Evolutionary conservation across 2,797 vertebrate genomes (phyloP).

Genomic region (Falco concolor): DNA sequence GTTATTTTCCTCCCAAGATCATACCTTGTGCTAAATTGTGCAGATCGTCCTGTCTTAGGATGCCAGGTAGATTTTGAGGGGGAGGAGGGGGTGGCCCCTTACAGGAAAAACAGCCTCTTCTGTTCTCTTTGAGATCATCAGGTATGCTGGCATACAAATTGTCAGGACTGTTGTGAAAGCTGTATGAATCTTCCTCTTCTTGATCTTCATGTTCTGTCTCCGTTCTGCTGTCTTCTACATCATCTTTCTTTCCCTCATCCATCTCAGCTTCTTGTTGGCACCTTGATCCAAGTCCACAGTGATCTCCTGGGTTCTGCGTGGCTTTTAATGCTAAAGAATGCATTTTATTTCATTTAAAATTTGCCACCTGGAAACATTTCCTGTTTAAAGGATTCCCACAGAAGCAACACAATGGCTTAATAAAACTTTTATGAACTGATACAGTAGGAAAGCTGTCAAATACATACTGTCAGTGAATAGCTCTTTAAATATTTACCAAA

Average conservation of each 20-base stretch:
- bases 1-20: neutral
- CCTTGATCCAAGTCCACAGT: neutral
- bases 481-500: conserved; percentile 68
- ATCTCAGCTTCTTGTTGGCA: neutral
- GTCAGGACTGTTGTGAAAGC: neutral
- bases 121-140: neutral
- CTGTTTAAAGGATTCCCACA: conserved; percentile 37
- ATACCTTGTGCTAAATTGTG: conserved; percentile 51
- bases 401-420: conserved; percentile 53
- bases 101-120: neutral
- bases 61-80: conserved; percentile 1
- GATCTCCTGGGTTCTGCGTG: neutral
- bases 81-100: conserved; percentile 55
- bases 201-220: neutral
- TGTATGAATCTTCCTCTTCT: neutral
- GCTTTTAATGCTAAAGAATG: conserved; percentile 46
- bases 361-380: conserved; percentile 45
- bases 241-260: neutral
- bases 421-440: conserved; percentile 64
- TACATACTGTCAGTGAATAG: neutral
- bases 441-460: conserved; percentile 49
- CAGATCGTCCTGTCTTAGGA: neutral
- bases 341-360: conserved; percentile 42
- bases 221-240: neutral
- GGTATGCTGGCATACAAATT: conserved; percentile 50